Conservation (phyloP, 2,797 vertebrate genomes). For the Lithobates sylvaticus region DNA sequence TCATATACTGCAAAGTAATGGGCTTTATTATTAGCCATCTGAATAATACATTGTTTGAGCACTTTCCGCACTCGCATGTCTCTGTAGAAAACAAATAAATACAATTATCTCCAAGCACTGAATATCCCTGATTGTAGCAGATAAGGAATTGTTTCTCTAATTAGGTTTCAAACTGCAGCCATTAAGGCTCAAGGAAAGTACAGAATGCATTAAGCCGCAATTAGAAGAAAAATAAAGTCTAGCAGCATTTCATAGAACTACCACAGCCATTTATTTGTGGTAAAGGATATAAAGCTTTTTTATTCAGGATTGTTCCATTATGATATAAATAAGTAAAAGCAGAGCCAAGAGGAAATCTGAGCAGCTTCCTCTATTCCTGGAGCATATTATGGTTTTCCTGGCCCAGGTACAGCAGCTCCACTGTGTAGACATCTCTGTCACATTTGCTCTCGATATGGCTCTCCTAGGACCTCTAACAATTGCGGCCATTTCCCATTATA, state of each 20-base stretch:
- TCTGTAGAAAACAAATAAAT: conserved; percentile 18
- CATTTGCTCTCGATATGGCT: background rate
- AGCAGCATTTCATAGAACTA: background rate
- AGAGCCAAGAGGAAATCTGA: conserved; percentile 29
- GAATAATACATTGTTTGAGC: conserved; percentile 29
- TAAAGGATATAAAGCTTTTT: background rate
- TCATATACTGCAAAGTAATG: background rate
- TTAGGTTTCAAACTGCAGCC: conserved; percentile 15
- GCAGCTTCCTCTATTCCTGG: conserved; percentile 20
- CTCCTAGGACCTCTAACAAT: background rate
- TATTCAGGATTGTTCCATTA: conserved; percentile 9
- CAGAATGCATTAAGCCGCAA: background rate
- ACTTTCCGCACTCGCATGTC: conserved; percentile 3
- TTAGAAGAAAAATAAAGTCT: background rate
- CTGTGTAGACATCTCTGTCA: background rate
- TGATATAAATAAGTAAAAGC: conserved; percentile 3
- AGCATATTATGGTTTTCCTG: conserved; percentile 13
- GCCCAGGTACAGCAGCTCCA: background rate
- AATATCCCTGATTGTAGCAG: conserved; percentile 31
- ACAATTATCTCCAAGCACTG: conserved; percentile 12
- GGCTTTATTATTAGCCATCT: conserved; percentile 29
- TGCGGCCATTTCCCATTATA: conserved; percentile 1
- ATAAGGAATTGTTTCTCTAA: conserved; percentile 21
- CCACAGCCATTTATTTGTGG: background rate
- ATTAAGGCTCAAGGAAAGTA: conserved; percentile 1